Conservation (phyloP, 1,140 invertebrate genomes). For the Cyphomyrmex costatus region DNA sequence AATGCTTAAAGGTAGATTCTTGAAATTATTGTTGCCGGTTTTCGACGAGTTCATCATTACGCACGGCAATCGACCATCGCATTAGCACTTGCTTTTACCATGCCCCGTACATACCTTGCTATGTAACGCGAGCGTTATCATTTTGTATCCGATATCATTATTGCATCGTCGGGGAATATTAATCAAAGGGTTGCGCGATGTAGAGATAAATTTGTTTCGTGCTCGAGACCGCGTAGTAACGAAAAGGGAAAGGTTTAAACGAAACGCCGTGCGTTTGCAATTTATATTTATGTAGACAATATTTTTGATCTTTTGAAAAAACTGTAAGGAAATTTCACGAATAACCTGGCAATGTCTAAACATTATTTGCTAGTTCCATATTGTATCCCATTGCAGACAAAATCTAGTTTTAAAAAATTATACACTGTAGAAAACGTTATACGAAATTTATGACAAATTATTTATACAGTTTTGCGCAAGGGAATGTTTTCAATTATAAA, state of each 20-base stretch:
- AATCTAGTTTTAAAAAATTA: not conserved
- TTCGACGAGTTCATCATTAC: conserved; percentile 54
- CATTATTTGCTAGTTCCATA: not conserved
- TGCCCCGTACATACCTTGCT: conserved; percentile 61
- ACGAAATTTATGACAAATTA: not conserved
- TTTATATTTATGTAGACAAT: conserved; percentile 10
- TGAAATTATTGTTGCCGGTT: conserved; percentile 4
- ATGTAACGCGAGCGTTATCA: conserved; percentile 64
- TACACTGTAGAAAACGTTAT: not conserved
- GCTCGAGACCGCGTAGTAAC: conserved; percentile 24
- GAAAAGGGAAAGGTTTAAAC: conserved; percentile 49
- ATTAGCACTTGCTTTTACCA: conserved; percentile 69
- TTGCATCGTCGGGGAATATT: conserved; percentile 46
- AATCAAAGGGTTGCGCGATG: conserved; percentile 42
- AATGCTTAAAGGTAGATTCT: too few relatives aligned
- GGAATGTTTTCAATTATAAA: conserved; percentile 12
- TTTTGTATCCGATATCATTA: conserved; percentile 70
- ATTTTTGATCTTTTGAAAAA: not conserved
- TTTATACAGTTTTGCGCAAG: not conserved
- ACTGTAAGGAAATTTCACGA: not conserved
- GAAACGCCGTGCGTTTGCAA: not conserved
- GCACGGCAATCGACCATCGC: conserved; percentile 45
- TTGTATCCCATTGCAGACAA: not conserved
- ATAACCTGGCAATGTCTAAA: not conserved
- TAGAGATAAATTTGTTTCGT: conserved; percentile 47